These are phyloP conservation scores for Crax fasciolata DNA, from an alignment of 2,797 vertebrate genomes.

Conservation along the genomic window DNA sequence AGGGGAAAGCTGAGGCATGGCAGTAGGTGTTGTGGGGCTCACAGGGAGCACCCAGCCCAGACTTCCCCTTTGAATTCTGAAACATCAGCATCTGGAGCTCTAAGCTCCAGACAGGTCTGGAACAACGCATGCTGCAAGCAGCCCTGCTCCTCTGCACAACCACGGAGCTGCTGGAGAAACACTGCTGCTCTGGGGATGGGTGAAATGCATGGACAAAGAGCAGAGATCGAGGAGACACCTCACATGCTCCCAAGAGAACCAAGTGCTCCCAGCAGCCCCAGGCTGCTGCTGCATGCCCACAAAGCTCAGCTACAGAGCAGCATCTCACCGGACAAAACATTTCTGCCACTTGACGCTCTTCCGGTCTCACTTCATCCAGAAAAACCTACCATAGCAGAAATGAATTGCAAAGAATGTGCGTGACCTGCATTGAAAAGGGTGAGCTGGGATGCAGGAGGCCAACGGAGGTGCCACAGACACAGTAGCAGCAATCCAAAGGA, in stretches of 20 bases:
- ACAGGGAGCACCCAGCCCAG: neutral
- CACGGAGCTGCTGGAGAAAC: neutral
- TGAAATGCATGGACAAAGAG: neutral
- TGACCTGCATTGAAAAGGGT: neutral
- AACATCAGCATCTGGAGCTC: neutral
- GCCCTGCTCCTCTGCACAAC: neutral
- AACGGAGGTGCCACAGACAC: neutral
- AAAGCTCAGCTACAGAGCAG: neutral
- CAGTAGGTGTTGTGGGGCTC: neutral
- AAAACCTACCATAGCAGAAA: neutral
- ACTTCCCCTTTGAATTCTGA: neutral
- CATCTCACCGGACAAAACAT: neutral
- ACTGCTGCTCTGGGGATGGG: neutral
- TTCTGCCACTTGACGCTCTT: neutral
- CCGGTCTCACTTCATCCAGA: neutral
- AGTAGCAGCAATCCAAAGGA: neutral
- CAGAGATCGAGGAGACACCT: neutral
- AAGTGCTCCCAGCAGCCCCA: neutral
- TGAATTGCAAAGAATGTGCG: neutral
- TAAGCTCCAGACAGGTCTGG: neutral
- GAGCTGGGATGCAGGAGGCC: neutral
- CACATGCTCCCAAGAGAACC: neutral
- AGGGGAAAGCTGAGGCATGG: neutral
- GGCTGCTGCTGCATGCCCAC: fast-evolving
- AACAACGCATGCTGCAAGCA: neutral